phyloP scores from a whole-genome alignment of 2,797 vertebrate species.

The Moxostoma hubbsi region DNA sequence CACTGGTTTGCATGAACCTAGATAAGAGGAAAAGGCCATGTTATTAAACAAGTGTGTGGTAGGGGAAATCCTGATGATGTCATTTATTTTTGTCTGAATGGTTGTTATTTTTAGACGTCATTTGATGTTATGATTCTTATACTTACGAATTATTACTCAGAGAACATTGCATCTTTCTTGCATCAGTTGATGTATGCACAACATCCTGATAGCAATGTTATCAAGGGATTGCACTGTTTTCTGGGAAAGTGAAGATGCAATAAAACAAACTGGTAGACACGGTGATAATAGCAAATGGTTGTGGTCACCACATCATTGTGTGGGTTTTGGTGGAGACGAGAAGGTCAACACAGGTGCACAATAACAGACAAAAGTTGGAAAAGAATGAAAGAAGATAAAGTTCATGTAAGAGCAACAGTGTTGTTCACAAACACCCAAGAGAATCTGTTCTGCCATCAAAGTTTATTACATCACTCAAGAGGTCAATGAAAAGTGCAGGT shows the following conservation, averaged over 20 bases:
- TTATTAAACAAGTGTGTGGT: conserved; percentile 17
- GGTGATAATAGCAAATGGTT: background rate
- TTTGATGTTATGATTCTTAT: conserved; percentile 24
- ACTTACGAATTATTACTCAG: conserved; percentile 26
- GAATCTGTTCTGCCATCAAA: background rate
- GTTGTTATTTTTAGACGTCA: background rate
- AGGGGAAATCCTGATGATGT: conserved; percentile 43
- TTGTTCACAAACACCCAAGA: background rate
- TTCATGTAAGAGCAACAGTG: background rate
- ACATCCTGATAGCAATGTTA: conserved; percentile 4
- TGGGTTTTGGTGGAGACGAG: conserved; percentile 16
- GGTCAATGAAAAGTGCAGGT: background rate
- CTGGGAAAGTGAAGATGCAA: conserved; percentile 18
- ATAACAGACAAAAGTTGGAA: background rate
- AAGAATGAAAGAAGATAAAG: conserved; percentile 17
- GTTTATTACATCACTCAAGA: background rate
- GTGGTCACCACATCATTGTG: conserved; percentile 6
- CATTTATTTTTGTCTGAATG: conserved; percentile 22
- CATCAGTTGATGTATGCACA: conserved; percentile 45
- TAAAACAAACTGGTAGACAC: conserved; percentile 31
- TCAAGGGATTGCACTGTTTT: conserved; percentile 11
- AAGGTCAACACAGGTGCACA: conserved; percentile 39
- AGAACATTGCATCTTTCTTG: conserved; percentile 44
- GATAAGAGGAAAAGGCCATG: conserved; percentile 47
- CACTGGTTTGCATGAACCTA: conserved; percentile 47